Percentiles rank a stretch among this genome's conserved stretches.
These are phyloP conservation scores for Scolanthus callimorphus DNA, from an alignment of 92 coral and sea anemone genomes.

Conservation along the genomic window DNA sequence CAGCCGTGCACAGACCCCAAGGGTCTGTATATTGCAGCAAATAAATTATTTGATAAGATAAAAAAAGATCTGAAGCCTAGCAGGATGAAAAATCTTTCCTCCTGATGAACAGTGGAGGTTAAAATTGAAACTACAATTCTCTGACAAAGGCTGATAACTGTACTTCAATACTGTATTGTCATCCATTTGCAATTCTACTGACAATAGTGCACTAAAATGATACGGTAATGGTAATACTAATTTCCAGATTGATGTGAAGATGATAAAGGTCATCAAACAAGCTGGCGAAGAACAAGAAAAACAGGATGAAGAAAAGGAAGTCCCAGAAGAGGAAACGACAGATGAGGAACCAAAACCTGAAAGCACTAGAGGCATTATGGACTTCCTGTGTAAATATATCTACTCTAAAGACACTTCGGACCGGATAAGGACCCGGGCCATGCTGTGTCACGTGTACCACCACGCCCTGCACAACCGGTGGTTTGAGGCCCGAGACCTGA, in stretches of 20 bases:
- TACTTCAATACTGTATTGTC: background rate
- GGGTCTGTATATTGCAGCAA: too few species aligned
- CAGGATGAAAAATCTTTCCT: conserved; percentile 30
- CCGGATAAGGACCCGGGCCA: conserved; percentile 94
- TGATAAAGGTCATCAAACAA: conserved; percentile 13
- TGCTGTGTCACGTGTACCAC: conserved; percentile 93
- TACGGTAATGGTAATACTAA: background rate
- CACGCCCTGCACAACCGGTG: conserved; percentile 91
- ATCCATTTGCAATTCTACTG: too few species aligned
- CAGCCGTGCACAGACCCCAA: too few species aligned
- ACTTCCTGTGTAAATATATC: conserved; percentile 82
- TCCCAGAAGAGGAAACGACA: conserved; percentile 16
- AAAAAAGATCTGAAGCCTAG: conserved; percentile 5
- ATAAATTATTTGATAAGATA: too few species aligned
- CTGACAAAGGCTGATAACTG: conserved; percentile 17
- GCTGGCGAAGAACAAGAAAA: conserved; percentile 7
- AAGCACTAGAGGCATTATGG: conserved; percentile 59
- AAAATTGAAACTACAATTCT: conserved; percentile 33
- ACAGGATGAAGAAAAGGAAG: conserved; percentile 24
- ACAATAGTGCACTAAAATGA: too few species aligned
- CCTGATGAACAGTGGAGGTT: conserved; percentile 29
- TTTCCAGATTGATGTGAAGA: conserved; percentile 38
- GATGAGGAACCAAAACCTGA: conserved; percentile 16
- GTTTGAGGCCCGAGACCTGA: conserved; percentile 95
- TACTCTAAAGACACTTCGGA: conserved; percentile 94